Evolutionary conservation across 2,888 invertebrate genomes (phyloP).

Genomic region (Marasmarcha lunaedactyla): DNA sequence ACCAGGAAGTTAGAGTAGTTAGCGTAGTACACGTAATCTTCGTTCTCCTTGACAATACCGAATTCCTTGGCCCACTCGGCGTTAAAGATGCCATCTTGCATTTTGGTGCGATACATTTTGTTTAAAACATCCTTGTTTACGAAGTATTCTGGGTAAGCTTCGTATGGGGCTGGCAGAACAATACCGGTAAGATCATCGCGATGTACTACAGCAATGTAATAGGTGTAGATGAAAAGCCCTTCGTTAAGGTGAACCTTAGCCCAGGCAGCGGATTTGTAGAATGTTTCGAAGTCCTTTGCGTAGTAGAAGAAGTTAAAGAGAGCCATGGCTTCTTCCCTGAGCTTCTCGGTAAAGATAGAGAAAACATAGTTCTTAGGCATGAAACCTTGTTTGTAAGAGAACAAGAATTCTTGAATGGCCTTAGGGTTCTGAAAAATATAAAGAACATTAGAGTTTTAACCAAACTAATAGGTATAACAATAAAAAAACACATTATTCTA

Average conservation of each 20-base stretch:
- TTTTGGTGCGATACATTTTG: conserved; percentile 38
- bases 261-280: conserved; percentile 70
- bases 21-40: conserved; percentile 60
- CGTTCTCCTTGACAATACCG: conserved; percentile 45
- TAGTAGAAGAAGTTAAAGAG: conserved; percentile 70
- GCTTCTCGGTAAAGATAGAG: conserved; percentile 54
- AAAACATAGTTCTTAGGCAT: conserved; percentile 59
- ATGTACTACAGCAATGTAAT: conserved; percentile 71
- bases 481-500: too few species aligned
- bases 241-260: conserved; percentile 72
- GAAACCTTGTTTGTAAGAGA: conserved; percentile 37
- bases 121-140: conserved; percentile 38
- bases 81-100: conserved; percentile 34
- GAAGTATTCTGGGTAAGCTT: conserved; percentile 75
- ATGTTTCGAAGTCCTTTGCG: conserved; percentile 72
- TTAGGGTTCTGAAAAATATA: conserved; percentile 40
- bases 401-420: conserved; percentile 50
- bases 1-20: conserved; percentile 69
- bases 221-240: conserved; percentile 72
- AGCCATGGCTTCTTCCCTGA: conserved; percentile 57
- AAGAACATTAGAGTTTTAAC: too few species aligned
- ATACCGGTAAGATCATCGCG: conserved; percentile 69
- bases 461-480: too few species aligned
- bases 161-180: conserved; percentile 76
- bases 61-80: conserved; percentile 34